Evolutionary conservation across 2,797 vertebrate species (phyloP), one percentile per base, ranked within the genome.

Genomic region (Remorina albescens): DNA sequence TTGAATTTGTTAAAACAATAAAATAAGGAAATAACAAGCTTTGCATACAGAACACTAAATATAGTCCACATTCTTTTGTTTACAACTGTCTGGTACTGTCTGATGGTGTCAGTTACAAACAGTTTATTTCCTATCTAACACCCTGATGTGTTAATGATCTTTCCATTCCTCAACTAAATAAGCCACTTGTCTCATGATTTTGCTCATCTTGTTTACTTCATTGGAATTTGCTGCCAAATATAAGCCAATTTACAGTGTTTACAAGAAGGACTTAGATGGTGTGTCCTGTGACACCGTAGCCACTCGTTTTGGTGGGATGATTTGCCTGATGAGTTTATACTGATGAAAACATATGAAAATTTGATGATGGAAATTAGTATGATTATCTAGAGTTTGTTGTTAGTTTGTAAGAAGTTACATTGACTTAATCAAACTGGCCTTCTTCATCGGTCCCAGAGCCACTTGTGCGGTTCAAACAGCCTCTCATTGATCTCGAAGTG

Each of bases 401-500:
- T 13, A 30, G 12, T 10, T 23, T 1, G 3, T 30, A 2, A 53
- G 1, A 54, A 2, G 8, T 55, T 1, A n/a, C 12, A 49, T 66
- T 49, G 26, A n/a, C 19, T 60, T 65, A 57, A 77, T 60, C 6
- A 72, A 64, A 57, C 26, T 60, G 11, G 6, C 68, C 18, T 63
- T 70, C 23, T 68, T 66, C 58, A 55, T 44, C 51, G 61, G 69
- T 69, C 73, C 60, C 89, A 99, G 98, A 99, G 89, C 97, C 97
- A 25, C 95, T 91, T 42, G 95, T 98, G 71, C 93, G 91, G 69
- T 99, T 99, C 92, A 95, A 97, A 47, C 94, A 95, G 86, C 97
- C 97, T n/a, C 93, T 99, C 57, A 95, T 93, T 61, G 97, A 99
- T 0, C 95, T 98, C 44, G 97, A 99, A 86, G 98, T 99, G 56